Conservation (phyloP, 1,140 invertebrate genomes). For the Bombus huntii region DNA sequence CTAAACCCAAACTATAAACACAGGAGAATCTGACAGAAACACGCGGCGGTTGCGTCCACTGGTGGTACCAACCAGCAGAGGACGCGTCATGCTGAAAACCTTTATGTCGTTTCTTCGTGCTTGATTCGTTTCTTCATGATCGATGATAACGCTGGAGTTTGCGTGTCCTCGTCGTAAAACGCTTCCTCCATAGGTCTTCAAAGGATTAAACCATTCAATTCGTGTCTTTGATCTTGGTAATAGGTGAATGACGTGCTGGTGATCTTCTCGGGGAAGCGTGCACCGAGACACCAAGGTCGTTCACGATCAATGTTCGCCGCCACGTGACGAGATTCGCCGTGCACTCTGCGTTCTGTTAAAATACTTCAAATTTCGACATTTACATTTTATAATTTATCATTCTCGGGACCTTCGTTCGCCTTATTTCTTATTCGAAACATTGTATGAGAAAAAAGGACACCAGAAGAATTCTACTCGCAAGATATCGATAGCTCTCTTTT, state of each 20-base stretch:
- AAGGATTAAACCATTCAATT: background rate
- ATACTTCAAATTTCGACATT: background rate
- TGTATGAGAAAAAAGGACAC: background rate
- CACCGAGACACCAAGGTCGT: constrained; percentile 56
- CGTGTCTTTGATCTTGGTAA: background rate
- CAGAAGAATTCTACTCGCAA: background rate
- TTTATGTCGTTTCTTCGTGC: background rate
- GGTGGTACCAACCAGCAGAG: background rate
- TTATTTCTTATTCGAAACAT: background rate
- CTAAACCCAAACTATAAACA: constrained; percentile 29
- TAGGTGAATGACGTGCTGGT: constrained; percentile 30
- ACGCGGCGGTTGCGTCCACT: background rate
- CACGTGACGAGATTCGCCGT: constrained; percentile 67
- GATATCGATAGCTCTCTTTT: background rate
- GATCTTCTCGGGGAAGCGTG: constrained; percentile 27
- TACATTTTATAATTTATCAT: background rate
- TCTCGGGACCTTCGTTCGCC: background rate
- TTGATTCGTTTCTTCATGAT: background rate
- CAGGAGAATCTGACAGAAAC: background rate
- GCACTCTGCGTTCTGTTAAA: background rate
- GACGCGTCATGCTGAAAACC: constrained; percentile 9
- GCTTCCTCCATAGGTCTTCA: constrained; percentile 7
- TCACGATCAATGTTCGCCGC: constrained; percentile 60
- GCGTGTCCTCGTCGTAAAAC: constrained; percentile 8
- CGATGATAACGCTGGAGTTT: background rate